Base-by-base conservation (phyloP, 2,113 vertebrate genomes). In the Cyanoderma ruficeps region DNA sequence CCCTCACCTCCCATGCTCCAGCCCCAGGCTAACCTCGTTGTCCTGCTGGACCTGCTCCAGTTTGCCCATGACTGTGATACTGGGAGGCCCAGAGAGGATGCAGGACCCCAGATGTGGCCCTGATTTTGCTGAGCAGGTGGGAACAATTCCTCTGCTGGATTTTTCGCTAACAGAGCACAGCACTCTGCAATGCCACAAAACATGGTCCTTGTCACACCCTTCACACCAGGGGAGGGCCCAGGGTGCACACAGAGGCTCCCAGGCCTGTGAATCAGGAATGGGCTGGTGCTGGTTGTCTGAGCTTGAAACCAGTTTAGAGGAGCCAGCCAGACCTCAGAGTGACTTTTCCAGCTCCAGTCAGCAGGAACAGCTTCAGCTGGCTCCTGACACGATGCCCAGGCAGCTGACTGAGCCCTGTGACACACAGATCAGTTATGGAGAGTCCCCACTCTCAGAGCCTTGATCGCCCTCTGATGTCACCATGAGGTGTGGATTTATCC, bases 371-470 rank as follows among this genome's bases (percentile, higher is more conserved):
- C 75, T 85, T 68, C 79, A 50, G 35, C 20, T 8, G 3, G 28
- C 31, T 5, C 31, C 33, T 2, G 14, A 35, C 61, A 78, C 0
- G 3, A 9, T 0, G 2, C 46, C n/a, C 56, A 46, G 47, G 60
- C 56, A 84, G 56, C 42, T 89, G 74, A 75, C n/a, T 68, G 78
- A 41, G 61, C 47, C 46, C 55, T 49, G 70, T 72, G 76, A 65
- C 68, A 52, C 77, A 87, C 25, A 57, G 53, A 39, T 41, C 9
- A 83, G 84, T 53, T 22, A 41, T 3, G n/a, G 13, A 77, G 37
- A 67, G 15, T 7, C 24, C 10, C 35, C 41, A 50, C 52, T 64
- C 31, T 61, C 37, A 75, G 60, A 78, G 37, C 52, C 27, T 27
- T 20, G 15, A 6, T 39, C 11, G 11, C 53, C 35, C 63, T 13